Base-by-base conservation (phyloP, 2,113 vertebrate species). In the Ailurus styani region DNA sequence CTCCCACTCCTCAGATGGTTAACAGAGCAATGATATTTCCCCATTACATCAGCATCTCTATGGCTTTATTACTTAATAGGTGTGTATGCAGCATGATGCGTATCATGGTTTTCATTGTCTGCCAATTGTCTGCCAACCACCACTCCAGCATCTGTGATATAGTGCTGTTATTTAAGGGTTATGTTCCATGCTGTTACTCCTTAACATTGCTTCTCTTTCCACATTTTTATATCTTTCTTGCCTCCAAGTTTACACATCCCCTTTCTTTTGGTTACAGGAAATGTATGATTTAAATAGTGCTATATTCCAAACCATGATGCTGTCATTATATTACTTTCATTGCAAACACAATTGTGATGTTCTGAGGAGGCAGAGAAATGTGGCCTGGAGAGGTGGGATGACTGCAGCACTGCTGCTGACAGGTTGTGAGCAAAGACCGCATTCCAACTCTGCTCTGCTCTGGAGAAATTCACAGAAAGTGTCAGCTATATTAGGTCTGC, bases 131-230 rank as follows among this genome's bases (percentile, higher is more conserved):
- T 83, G 12, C 54, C 40, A 5, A 73, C 5, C 10, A 21, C 23
- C 11, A 10, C 3, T 1, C 8, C 21, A 13, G 37, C 47, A 2
- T 31, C 37, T 4, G 2, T 47, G 37, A 20, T 27, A 7, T 25
- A 23, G 4, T 3, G 9, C 47, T 72, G n/a, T 18, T 62, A 31
- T 23, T 31, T 68, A 34, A 15, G 31, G 75, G 11, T 21, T 2
- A 0, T 3, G 6, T 50, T 54, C 7, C 10, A 10, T 18, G 70
- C 12, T 23, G 17, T 57, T 7, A 7, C 29, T 92, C 27, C 52
- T 66, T 12, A 7, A 12, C 3, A 14, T 45, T 82, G 13, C 29
- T 77, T 89, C 40, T 34, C 64, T 75, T 82, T 37, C 2, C 31
- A 9, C 15, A 42, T 50, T 87, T 57, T 21, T 13, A 20, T 23